These are phyloP conservation scores for Hozukius guyotensis DNA, from an alignment of 2,797 vertebrate genomes.

Conservation along the genomic window DNA sequence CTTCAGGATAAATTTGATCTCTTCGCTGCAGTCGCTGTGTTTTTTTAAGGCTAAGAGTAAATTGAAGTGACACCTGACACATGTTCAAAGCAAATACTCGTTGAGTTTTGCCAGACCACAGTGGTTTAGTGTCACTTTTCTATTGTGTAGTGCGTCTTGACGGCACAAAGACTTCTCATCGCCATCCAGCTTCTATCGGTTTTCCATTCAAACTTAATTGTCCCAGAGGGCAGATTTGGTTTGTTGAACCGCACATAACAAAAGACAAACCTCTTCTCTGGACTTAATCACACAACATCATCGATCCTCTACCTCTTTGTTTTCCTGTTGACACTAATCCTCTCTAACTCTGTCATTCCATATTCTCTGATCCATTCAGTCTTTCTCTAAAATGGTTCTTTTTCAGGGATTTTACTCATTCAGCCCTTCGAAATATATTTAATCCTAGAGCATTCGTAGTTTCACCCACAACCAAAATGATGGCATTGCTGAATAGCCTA, in stretches of 20 bases:
- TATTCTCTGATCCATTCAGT: background rate
- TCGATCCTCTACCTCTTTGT: constrained; percentile 13
- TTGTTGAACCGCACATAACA: constrained; percentile 20
- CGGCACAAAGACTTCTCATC: background rate
- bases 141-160: background rate
- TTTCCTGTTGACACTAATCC: constrained; percentile 22
- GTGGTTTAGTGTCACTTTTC: background rate
- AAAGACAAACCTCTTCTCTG: constrained; percentile 6
- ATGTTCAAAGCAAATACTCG: background rate
- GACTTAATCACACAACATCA: constrained; percentile 26
- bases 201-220: constrained; percentile 33
- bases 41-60: background rate
- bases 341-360: background rate
- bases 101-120: background rate
- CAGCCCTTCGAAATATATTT: background rate
- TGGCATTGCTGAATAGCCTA: background rate
- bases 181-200: background rate
- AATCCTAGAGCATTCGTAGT: background rate
- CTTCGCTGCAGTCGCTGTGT: background rate
- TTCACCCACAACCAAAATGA: background rate
- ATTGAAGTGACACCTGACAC: background rate
- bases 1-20: background rate
- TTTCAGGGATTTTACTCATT: background rate
- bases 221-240: constrained; percentile 29
- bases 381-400: background rate